Evolutionary conservation across 92 coral and sea anemone species (phyloP), one percentile per base, ranked within the genome.

Genomic region (Epizoanthus scotinus): DNA sequence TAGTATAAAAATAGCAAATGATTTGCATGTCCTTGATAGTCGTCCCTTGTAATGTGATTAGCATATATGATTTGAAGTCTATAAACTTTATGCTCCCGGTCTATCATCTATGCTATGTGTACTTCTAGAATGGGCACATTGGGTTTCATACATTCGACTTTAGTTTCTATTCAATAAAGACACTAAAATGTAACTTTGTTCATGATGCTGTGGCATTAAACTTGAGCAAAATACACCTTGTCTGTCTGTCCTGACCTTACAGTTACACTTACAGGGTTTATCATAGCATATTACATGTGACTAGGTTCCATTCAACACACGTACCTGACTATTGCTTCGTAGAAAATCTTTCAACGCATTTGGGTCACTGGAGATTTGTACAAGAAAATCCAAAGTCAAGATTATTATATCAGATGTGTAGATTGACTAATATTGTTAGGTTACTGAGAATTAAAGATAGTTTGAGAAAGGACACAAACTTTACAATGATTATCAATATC

Each of bases 321-420:
- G 18, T 61, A 94, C 98, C 94, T 94, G 98, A 63, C 91, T 94
- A 44, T 83, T 90, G 40, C 91, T 94, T 52, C 89, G 87, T 44
- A 95, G 90, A 81, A 95, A 95, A 81, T 95, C 99, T 77, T 91
- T 94, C 40, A 95, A 63, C 1, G 99, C 99, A 66, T 86, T 90
- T 19, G 99, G 99, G 83, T 95, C 99, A 84, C 99, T 95, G 72
- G 14, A 31, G 52, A 50, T 68, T 44, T 38, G 36, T 62, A 56
- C 8, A 70, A 26, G 79, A 63, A 61, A 66, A 2, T 6, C 40
- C 27, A 49, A 77, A 20, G 73, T 63, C 40, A 83, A 12, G 20
- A 25, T 84, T 6, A 58, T n/a, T 7, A 31, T 67, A 19, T 21
- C n/a, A n/a, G n/a, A 21, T 3, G 25, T 52, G 14, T 74, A 13